A percentile compares a stretch with the other conserved stretches of the same genome.
phyloP scores from a whole-genome alignment of 2,888 invertebrate genomes.

The Beris morrisii region DNA sequence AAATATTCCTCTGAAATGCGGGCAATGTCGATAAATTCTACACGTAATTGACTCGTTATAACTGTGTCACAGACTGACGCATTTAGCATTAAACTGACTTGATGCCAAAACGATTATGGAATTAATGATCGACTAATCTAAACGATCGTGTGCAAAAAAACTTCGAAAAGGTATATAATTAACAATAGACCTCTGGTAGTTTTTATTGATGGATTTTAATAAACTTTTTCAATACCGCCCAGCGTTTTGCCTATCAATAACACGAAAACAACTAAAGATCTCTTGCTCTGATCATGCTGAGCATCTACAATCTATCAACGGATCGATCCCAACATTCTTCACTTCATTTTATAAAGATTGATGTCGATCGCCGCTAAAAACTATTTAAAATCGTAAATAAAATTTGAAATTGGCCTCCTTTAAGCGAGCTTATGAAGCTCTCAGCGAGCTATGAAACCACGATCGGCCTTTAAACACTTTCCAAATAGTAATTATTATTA shows the following conservation, averaged over 20 bases:
- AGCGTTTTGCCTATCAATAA: too few species aligned
- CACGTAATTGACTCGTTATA: conserved; percentile 29
- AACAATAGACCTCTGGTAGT: conserved; percentile 12
- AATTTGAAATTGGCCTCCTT: not conserved
- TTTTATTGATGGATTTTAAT: conserved; percentile 17
- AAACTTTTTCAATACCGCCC: conserved; percentile 5
- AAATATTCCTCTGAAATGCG: not conserved
- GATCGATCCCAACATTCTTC: conserved; percentile 25
- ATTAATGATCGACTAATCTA: conserved; percentile 17
- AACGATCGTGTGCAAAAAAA: conserved; percentile 8
- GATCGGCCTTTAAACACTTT: conserved; percentile 14
- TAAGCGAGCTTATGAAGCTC: not conserved
- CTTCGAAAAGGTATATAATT: conserved; percentile 2
- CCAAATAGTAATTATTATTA: conserved; percentile 11
- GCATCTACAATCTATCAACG: conserved; percentile 25
- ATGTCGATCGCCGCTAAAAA: conserved; percentile 7
- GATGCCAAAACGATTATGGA: conserved; percentile 3
- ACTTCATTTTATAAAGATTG: conserved; percentile 24
- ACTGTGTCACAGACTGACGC: conserved; percentile 26
- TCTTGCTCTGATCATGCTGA: conserved; percentile 15
- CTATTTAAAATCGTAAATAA: too few species aligned
- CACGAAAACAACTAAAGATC: too few species aligned
- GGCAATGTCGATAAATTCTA: conserved; percentile 11
- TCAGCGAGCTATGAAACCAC: not conserved
- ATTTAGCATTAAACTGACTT: conserved; percentile 12